A percentile compares a stretch with the other conserved stretches of the same genome.
Evolutionary conservation across 2,113 vertebrate genomes (phyloP).

Genomic region (Tyto alba): DNA sequence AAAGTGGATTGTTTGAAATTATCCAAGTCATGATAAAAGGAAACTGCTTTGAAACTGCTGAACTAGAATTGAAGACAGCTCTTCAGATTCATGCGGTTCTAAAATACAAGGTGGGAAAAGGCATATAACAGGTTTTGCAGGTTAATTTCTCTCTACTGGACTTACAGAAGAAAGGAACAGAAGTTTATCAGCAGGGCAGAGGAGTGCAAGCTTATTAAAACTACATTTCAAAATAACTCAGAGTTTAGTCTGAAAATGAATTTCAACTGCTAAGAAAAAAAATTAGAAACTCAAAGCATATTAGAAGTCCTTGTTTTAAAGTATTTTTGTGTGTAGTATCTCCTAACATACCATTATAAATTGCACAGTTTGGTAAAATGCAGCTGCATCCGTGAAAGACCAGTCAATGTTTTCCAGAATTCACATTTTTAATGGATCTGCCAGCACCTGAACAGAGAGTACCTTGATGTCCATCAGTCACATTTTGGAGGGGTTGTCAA

Average conservation of each 20-base stretch:
- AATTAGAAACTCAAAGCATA: neutral
- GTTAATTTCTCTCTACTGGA: neutral
- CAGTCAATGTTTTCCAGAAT: neutral
- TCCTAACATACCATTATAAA: neutral
- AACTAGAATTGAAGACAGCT: neutral
- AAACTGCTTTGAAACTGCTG: neutral
- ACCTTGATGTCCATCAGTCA: neutral
- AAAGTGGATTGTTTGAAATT: neutral
- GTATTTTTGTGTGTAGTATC: neutral
- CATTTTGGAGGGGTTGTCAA: neutral
- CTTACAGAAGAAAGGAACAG: neutral
- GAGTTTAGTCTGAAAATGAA: neutral
- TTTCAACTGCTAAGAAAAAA: neutral
- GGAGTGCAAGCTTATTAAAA: neutral
- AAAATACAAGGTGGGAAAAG: neutral
- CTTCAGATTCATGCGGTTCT: neutral
- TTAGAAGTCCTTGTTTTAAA: neutral
- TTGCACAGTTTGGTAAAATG: neutral
- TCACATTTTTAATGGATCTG: neutral
- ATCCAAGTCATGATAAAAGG: neutral
- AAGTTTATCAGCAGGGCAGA: neutral
- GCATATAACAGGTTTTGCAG: neutral
- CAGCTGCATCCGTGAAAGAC: neutral
- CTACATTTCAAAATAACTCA: neutral
- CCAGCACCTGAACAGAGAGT: neutral